Evolutionary conservation across 2,888 invertebrate species (phyloP).

Genomic region (Ditylenchus weischeri): DNA sequence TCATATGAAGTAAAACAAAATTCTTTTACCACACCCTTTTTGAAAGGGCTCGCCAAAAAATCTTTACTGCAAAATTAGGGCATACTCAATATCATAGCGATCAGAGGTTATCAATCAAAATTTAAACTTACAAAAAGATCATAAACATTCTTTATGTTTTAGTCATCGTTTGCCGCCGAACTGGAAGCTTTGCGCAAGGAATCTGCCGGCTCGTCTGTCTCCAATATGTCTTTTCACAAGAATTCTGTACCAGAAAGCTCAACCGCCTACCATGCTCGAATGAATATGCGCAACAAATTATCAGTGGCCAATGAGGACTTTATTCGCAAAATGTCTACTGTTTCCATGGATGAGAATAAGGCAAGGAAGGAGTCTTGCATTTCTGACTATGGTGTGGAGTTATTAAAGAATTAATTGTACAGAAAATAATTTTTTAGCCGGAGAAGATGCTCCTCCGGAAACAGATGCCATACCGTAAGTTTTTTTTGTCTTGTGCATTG

Average conservation of each 20-base stretch:
- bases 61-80: background rate
- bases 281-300: slow-evolving; percentile 30
- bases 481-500: background rate
- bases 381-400: slow-evolving; percentile 21
- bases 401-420: no score
- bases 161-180: slow-evolving; percentile 42
- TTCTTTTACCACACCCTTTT: background rate
- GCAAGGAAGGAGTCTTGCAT: slow-evolving; percentile 31
- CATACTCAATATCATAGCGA: background rate
- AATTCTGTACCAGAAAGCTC: slow-evolving; percentile 12
- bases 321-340: slow-evolving; percentile 32
- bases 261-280: slow-evolving; percentile 15
- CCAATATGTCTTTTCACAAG: slow-evolving; percentile 25
- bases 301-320: slow-evolving; percentile 32
- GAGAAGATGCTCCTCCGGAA: slow-evolving; percentile 32
- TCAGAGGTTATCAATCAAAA: no score
- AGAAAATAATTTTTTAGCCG: slow-evolving; percentile 18
- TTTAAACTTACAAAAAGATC: no score
- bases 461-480: slow-evolving; percentile 43
- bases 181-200: slow-evolving; percentile 53
- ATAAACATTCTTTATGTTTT: slow-evolving; percentile 19
- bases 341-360: slow-evolving; percentile 37
- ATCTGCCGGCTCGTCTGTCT: slow-evolving; percentile 46
- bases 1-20: no score
- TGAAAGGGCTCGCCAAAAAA: background rate